phyloP scores from a whole-genome alignment of 1,140 invertebrate species.

The Drosophila navojoa region DNA sequence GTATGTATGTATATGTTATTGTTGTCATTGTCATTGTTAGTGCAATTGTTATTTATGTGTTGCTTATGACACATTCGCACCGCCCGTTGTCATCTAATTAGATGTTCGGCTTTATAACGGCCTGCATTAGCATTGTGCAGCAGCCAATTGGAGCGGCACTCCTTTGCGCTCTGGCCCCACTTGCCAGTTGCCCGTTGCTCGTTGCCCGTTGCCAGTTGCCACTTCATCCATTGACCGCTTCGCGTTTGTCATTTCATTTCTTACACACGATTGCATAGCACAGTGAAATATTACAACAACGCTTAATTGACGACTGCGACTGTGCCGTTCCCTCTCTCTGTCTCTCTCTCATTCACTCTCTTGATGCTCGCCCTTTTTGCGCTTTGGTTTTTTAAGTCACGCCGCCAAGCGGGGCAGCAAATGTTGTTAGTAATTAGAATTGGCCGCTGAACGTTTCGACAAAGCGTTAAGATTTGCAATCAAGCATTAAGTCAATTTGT shows the following conservation, averaged over 20 bases:
- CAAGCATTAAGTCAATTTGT: constrained; percentile 77
- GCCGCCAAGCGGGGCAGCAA: constrained; percentile 41
- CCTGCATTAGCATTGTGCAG: constrained; percentile 28
- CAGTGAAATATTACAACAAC: constrained; percentile 29
- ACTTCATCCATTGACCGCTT: constrained; percentile 24
- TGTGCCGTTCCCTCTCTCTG: not conserved
- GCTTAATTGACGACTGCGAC: constrained; percentile 51
- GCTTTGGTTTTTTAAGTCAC: constrained; percentile 46
- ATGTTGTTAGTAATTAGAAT: constrained; percentile 75
- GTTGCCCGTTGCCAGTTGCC: not conserved
- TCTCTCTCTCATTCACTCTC: not conserved
- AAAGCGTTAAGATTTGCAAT: constrained; percentile 76
- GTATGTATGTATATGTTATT: not conserved
- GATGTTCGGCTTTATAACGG: constrained; percentile 31
- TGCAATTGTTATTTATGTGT: constrained; percentile 38
- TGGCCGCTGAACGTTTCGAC: constrained; percentile 70
- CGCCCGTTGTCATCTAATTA: constrained; percentile 54
- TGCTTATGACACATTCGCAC: constrained; percentile 51
- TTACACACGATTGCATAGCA: constrained; percentile 48
- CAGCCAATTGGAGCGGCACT: constrained; percentile 42
- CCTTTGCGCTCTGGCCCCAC: not conserved
- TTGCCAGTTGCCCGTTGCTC: not conserved
- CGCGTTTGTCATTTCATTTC: constrained; percentile 27
- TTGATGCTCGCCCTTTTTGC: not conserved
- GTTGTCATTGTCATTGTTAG: constrained; percentile 25